Conservation (phyloP, 2,797 vertebrate genomes). For the Fratercula arctica region DNA sequence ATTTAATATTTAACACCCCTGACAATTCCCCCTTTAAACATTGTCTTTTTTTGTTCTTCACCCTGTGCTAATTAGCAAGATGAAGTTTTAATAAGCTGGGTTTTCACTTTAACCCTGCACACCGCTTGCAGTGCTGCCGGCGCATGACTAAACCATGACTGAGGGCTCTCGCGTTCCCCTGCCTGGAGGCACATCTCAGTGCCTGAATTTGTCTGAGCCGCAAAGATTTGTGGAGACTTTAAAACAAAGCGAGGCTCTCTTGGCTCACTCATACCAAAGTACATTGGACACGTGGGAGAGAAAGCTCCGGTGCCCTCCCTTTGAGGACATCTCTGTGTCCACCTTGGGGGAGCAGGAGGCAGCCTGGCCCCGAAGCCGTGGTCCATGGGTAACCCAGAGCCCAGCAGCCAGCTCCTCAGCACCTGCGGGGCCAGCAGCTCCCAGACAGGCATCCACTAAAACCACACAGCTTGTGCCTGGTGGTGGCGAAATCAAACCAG, state of each 20-base stretch:
- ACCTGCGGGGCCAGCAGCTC: fast-evolving
- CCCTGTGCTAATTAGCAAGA: not conserved
- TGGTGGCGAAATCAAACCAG: not conserved
- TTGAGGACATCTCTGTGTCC: not conserved
- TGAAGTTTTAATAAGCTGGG: not conserved
- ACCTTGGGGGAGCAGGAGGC: not conserved
- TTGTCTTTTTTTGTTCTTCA: not conserved
- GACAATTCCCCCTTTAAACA: not conserved
- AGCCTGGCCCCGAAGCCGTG: fast-evolving
- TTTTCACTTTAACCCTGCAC: not conserved
- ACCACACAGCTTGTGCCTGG: fast-evolving
- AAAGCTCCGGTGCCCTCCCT: not conserved
- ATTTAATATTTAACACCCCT: not conserved
- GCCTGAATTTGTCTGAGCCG: not conserved
- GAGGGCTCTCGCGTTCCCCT: not conserved
- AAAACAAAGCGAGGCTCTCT: not conserved
- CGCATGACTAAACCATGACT: not conserved
- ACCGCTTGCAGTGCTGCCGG: fast-evolving
- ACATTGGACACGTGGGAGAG: fast-evolving
- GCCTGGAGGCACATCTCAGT: not conserved
- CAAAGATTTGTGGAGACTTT: not conserved
- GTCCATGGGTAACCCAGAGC: not conserved
- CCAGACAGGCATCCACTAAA: not conserved
- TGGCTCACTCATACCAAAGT: not conserved
- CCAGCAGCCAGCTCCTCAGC: fast-evolving